Percentiles rank a stretch among this genome's conserved stretches.
These are phyloP conservation scores for Phyllopteryx taeniolatus DNA, from an alignment of 2,113 vertebrate genomes.

Conservation along the genomic window DNA sequence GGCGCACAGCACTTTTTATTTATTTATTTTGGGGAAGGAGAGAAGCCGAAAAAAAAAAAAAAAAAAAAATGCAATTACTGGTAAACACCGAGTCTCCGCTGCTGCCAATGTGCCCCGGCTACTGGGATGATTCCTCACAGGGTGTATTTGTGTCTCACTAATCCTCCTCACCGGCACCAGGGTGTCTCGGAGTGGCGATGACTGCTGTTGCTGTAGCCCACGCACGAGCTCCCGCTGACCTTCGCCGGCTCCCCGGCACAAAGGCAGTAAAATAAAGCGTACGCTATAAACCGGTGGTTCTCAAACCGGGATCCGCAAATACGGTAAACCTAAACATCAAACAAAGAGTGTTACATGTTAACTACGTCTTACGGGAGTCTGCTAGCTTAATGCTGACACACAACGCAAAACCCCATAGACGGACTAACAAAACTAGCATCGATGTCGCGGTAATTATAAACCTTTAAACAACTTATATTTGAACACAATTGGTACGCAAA, in stretches of 20 bases:
- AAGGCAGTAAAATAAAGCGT: conserved; percentile 34
- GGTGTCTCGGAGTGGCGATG: conserved; percentile 53
- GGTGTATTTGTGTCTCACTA: conserved; percentile 32
- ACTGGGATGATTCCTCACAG: conserved; percentile 65
- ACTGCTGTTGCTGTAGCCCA: conserved; percentile 37
- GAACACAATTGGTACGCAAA: too few species aligned
- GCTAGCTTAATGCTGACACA: too few species aligned
- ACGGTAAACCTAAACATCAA: too few species aligned
- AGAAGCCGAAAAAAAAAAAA: conserved; percentile 56
- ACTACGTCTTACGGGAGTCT: too few species aligned
- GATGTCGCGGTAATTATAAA: too few species aligned
- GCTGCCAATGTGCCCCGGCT: conserved; percentile 65
- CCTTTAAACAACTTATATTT: too few species aligned
- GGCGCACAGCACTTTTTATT: conserved; percentile 52
- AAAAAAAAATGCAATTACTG: conserved; percentile 74
- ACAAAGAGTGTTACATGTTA: too few species aligned
- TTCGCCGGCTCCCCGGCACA: conserved; percentile 37
- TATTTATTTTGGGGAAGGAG: conserved; percentile 29
- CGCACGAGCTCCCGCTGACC: conserved; percentile 47
- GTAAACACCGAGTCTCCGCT: conserved; percentile 72
- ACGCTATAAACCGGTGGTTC: conserved; percentile 2
- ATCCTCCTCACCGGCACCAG: conserved; percentile 26
- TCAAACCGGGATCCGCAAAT: not conserved
- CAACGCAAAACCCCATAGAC: too few species aligned
- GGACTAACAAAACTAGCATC: too few species aligned